Evolutionary conservation across 2,113 vertebrate genomes (phyloP), one percentile per base, ranked within the genome.

Genomic region (Dipodomys merriami): DNA sequence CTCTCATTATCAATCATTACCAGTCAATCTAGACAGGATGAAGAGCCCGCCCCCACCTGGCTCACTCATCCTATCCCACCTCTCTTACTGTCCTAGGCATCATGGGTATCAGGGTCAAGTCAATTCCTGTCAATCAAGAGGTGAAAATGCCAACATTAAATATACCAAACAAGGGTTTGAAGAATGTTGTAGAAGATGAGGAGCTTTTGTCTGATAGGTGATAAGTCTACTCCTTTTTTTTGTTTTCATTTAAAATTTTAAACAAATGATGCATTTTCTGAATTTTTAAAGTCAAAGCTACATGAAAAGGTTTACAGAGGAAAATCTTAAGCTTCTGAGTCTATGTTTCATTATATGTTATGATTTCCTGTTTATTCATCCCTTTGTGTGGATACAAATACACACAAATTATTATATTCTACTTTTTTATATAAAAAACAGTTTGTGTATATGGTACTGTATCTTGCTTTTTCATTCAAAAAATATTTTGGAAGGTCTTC

Each of bases 241-340:
- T 53, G 23, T 44, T 85, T 94, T 86, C 74, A 68, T 71, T 65
- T 92, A 81, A 60, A 46, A 49, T 81, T 93, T 93, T 49, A 25
- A 73, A 88, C 15, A 69, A 83, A 30, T 13, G 27, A 76, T 79
- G 30, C 12, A 30, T 60, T 64, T 60, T 91, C 19, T 79, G 13
- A 0, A 25, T 46, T 13, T 7, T 57, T 57, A 57, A 57, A 57
- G 53, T 57, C 53, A 57, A 57, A 18, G 16, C 53, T 82, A 22
- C 71, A 49, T 71, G 46, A 60, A 88, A 91, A 60, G 19, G 8
- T 57, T 27, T 49, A 49, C 5, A 68, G 4, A 49, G 23, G 83
- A 18, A 87, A 81, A 8, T 65, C 46, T 86, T 60, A 33, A 7
- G 44, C 53, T 79, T 35, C 60, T 91, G 39, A 57, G 2, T 7